A percentile compares a stretch with the other conserved stretches of the same genome.
These are phyloP conservation scores for Crocidura indochinensis DNA, from an alignment of 2,797 vertebrate genomes.

Conservation along the genomic window DNA sequence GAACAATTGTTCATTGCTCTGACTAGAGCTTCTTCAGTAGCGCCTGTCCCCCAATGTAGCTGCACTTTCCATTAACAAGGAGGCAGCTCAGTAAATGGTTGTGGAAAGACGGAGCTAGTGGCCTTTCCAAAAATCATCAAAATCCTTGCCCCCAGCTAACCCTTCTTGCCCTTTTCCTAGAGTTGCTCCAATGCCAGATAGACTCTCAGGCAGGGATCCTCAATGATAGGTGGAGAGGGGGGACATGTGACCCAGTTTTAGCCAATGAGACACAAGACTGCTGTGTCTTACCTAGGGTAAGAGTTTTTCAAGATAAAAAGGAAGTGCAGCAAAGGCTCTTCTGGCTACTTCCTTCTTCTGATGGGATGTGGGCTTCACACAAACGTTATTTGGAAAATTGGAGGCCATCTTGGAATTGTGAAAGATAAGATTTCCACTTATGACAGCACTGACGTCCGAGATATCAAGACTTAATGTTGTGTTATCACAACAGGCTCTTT, in stretches of 20 bases:
- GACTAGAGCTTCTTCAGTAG: not conserved
- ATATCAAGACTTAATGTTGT: not conserved
- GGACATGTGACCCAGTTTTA: not conserved
- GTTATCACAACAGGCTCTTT: not conserved
- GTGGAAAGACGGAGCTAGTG: not conserved
- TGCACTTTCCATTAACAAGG: constrained; percentile 43
- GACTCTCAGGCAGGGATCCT: not conserved
- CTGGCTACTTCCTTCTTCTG: not conserved
- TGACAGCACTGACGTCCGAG: not conserved
- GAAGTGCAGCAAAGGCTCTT: not conserved
- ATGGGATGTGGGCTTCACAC: not conserved
- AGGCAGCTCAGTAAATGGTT: not conserved
- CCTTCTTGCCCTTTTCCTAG: not conserved
- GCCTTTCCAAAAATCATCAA: not conserved
- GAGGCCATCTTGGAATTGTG: not conserved
- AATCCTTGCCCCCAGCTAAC: not conserved
- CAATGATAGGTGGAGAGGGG: not conserved
- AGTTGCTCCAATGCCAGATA: too few relatives aligned
- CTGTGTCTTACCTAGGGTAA: too few relatives aligned
- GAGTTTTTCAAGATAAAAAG: not conserved
- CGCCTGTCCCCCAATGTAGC: not conserved
- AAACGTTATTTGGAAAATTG: not conserved
- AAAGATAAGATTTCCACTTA: not conserved
- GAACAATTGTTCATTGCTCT: not conserved
- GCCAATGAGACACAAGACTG: not conserved